Percentiles rank a stretch among this genome's conserved stretches.
phyloP scores from a whole-genome alignment of 1,140 invertebrate species.

The Drosophila kepulauana region DNA sequence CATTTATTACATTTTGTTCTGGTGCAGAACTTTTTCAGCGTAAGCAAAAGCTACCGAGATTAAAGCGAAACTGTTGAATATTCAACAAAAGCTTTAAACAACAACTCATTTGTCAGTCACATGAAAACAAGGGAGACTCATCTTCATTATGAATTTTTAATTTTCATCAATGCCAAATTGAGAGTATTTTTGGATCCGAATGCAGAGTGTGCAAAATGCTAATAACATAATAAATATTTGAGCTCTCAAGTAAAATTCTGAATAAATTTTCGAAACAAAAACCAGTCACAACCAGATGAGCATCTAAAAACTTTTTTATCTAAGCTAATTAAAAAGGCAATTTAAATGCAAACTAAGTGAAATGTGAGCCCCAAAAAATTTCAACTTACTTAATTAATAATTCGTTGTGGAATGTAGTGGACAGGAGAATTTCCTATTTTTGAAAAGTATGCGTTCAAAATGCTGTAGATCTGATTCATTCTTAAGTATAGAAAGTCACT shows the following conservation, averaged over 20 bases:
- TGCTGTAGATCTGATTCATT: slow-evolving; percentile 3
- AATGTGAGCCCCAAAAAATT: slow-evolving; percentile 39
- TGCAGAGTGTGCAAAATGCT: slow-evolving; percentile 27
- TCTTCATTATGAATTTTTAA: slow-evolving; percentile 44
- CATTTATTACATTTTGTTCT: slow-evolving; percentile 65
- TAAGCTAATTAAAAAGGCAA: slow-evolving; percentile 66
- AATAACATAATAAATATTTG: slow-evolving; percentile 50
- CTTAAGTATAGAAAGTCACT: neutral
- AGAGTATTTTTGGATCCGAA: slow-evolving; percentile 8
- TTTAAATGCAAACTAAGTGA: slow-evolving; percentile 67
- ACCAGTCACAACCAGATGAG: slow-evolving; percentile 24
- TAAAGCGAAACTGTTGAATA: slow-evolving; percentile 36
- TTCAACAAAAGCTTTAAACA: slow-evolving; percentile 35
- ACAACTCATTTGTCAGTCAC: slow-evolving; percentile 37
- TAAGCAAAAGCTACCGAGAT: slow-evolving; percentile 29
- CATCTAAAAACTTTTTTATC: slow-evolving; percentile 57
- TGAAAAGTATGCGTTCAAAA: slow-evolving; percentile 10
- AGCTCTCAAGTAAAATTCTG: slow-evolving; percentile 14
- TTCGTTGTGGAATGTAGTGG: slow-evolving; percentile 28
- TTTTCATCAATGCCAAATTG: slow-evolving; percentile 42
- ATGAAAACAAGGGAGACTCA: slow-evolving; percentile 8
- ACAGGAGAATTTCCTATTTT: neutral
- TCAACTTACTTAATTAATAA: slow-evolving; percentile 59
- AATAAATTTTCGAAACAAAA: slow-evolving; percentile 37
- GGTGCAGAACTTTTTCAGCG: slow-evolving; percentile 29